Base-by-base conservation (phyloP, 2,888 invertebrate genomes). In the Xestia c-nigrum region DNA sequence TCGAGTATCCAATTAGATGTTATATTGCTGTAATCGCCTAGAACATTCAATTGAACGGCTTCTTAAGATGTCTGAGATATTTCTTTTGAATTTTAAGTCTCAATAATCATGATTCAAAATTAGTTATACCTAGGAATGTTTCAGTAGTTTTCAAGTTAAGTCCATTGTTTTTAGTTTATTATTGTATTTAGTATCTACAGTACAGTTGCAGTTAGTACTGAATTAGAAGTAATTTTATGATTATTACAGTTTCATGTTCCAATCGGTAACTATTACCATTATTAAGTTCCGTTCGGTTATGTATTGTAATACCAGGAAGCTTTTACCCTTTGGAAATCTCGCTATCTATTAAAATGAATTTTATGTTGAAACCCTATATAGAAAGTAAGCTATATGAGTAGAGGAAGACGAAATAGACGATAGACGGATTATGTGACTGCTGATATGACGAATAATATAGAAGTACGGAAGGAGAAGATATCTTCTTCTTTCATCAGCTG, bases 211-310 rank as follows among this genome's bases (percentile, higher is more conserved):
- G 43, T 77, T 59, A 59, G 5, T 78, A 59, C 19, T 21, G 38
- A 24, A 70, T 63, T 71, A 71, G 24, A 77, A 77, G 10, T 64
- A 57, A 72, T 72, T 77, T 72, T 72, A 77, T 64, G 40, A 72
- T 47, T 57, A 63, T 80, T 72, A 43, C 40, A n/a, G 7, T n/a
- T 40, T 24, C 24, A 70, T 31, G 24, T 63, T 1, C 31, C 38
- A 47, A 31, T 70, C 7, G 9, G 16, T 31, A n/a, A 47, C 14
- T 63, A 43, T 46, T 47, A 14, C 1, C 10, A 9, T 43, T 43
- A 43, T 43, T 43, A 43, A 9, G 43, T 43, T 43, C 9, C 43
- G 10, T 43, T 43, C 43, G 43, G 43, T 43, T 43, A 9, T 43
- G 9, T 40, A 40, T 9, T 40, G 6, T 2, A 31, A 31, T 31